Conservation (phyloP, 2,797 vertebrate species). For the Leptatherina wallacei region DNA sequence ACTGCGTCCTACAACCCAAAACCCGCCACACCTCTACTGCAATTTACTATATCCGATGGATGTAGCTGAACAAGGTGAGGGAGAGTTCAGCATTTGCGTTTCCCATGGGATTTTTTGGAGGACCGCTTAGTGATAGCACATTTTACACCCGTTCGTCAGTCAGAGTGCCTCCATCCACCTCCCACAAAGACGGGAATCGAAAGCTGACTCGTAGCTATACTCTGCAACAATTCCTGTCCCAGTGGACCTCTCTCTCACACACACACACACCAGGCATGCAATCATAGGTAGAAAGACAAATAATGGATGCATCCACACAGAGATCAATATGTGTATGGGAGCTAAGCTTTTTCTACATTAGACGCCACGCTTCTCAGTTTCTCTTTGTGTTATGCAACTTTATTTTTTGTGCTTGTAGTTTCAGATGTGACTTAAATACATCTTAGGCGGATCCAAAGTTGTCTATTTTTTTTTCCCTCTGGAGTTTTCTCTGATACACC, state of each 20-base stretch:
- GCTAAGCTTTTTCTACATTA: constrained; percentile 2
- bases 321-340: constrained; percentile 11
- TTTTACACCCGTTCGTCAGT: constrained; percentile 54
- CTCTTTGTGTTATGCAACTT: neutral
- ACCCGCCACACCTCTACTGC: constrained; percentile 3
- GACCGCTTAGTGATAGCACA: constrained; percentile 46
- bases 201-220: constrained; percentile 40
- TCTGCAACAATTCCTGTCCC: constrained; percentile 44
- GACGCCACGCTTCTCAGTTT: constrained; percentile 12
- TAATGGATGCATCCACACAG: constrained; percentile 17
- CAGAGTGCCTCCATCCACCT: constrained; percentile 50
- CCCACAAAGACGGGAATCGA: constrained; percentile 11
- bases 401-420: neutral
- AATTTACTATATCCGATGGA: constrained; percentile 16
- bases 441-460: neutral
- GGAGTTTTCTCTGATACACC: constrained; percentile 34
- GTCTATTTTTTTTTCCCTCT: constrained; percentile 3
- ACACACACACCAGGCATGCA: constrained; percentile 6
- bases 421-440: neutral
- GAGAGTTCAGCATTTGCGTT: constrained; percentile 47
- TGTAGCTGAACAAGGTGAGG: constrained; percentile 49
- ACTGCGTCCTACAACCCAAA: constrained; percentile 25
- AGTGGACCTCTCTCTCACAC: constrained; percentile 11
- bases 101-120: constrained; percentile 57
- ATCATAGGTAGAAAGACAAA: constrained; percentile 20